Percentiles rank a stretch among this genome's conserved stretches.
These are phyloP conservation scores for Hippopotamyrus pictus DNA, from an alignment of 2,797 vertebrate species.

Conservation along the genomic window DNA sequence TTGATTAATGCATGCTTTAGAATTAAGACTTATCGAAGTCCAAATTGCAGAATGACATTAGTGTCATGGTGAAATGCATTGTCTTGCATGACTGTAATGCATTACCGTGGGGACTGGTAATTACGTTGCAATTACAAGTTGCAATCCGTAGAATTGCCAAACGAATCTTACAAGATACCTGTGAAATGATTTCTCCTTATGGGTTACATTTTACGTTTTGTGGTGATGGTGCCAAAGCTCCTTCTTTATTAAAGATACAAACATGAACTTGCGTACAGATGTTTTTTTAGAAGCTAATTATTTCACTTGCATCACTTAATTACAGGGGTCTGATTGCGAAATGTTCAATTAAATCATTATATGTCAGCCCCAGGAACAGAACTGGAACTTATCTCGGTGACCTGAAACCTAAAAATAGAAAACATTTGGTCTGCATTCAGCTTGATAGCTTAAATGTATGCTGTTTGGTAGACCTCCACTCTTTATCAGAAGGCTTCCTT, in stretches of 20 bases:
- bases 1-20: neutral
- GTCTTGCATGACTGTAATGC: slow-evolving; percentile 23
- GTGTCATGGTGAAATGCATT: neutral
- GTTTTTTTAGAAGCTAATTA: slow-evolving; percentile 52
- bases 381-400: slow-evolving; percentile 53
- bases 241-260: slow-evolving; percentile 40
- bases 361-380: slow-evolving; percentile 43
- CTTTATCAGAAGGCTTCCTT: slow-evolving; percentile 14
- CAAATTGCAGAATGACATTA: neutral
- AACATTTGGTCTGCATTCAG: neutral
- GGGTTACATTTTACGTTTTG: slow-evolving; percentile 53
- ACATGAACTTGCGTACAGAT: slow-evolving; percentile 49
- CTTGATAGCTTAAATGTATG: neutral
- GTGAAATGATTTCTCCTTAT: slow-evolving; percentile 50
- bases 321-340: slow-evolving; percentile 58
- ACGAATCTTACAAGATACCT: slow-evolving; percentile 30
- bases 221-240: slow-evolving; percentile 47
- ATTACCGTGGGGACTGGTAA: slow-evolving; percentile 45
- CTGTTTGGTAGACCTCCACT: neutral
- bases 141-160: slow-evolving; percentile 15
- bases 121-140: slow-evolving; percentile 38
- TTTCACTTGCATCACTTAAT: slow-evolving; percentile 57
- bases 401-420: slow-evolving; percentile 59
- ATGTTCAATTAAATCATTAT: slow-evolving; percentile 66
- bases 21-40: neutral